phyloP scores from a whole-genome alignment of 2,797 vertebrate genomes.

The Mus minutoides region DNA sequence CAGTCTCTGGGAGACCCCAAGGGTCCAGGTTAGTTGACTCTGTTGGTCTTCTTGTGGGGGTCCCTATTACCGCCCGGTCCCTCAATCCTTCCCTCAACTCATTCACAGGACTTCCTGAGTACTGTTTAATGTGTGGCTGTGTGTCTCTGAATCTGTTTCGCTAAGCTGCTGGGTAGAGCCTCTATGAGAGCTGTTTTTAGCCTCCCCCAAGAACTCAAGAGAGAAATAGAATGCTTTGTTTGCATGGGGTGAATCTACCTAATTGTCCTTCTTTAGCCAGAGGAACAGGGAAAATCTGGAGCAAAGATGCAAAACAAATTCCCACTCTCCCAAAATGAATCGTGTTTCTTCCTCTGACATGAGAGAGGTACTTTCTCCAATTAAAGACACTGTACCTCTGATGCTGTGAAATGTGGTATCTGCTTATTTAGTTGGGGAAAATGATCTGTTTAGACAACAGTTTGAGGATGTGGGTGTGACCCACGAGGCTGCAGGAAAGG shows the following conservation, averaged over 20 bases:
- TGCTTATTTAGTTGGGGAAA: not conserved
- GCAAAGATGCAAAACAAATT: not conserved
- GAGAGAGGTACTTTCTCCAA: not conserved
- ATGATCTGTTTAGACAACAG: not conserved
- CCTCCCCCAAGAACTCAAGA: not conserved
- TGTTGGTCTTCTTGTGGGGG: not conserved
- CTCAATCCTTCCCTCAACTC: not conserved
- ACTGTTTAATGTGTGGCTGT: not conserved
- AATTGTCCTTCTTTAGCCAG: not conserved
- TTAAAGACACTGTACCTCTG: not conserved
- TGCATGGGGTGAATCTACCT: not conserved
- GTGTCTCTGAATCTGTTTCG: not conserved
- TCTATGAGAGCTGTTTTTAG: not conserved
- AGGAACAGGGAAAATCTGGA: not conserved
- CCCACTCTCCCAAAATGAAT: constrained; percentile 37
- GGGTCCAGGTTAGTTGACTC: not conserved
- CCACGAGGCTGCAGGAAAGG: rapidly evolving
- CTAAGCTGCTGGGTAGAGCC: not conserved
- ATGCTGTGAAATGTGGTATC: not conserved
- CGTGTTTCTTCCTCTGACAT: not conserved
- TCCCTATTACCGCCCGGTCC: not conserved
- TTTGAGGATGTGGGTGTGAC: not conserved
- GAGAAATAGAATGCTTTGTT: not conserved
- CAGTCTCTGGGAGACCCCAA: not conserved
- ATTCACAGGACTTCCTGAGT: not conserved